Conservation (phyloP, 2,888 invertebrate genomes). For the Pemphredon lugubris region DNA sequence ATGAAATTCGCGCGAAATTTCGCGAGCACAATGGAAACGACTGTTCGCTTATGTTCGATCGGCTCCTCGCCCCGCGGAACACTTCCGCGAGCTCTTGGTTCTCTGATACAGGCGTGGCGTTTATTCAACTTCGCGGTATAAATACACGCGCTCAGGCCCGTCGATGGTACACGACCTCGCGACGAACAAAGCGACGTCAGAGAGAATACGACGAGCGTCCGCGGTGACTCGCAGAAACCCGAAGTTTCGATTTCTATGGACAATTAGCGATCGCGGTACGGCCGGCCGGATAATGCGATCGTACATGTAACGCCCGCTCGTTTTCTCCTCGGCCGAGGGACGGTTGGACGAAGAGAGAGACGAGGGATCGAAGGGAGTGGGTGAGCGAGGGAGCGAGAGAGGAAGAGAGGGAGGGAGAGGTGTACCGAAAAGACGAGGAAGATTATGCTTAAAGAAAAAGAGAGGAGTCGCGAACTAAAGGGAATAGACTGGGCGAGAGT, state of each 20-base stretch:
- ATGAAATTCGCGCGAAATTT: background rate
- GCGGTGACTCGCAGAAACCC: slow-evolving; percentile 27
- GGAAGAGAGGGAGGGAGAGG: background rate
- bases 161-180: background rate
- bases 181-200: slow-evolving; percentile 18
- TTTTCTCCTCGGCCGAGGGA: slow-evolving; percentile 30
- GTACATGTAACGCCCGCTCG: slow-evolving; percentile 37
- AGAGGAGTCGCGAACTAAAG: background rate
- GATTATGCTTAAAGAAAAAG: too few species aligned
- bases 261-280: slow-evolving; percentile 54
- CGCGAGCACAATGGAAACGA: too few species aligned
- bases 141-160: background rate
- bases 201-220: slow-evolving; percentile 5
- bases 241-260: slow-evolving; percentile 62
- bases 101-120: background rate
- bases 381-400: background rate
- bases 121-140: slow-evolving; percentile 1
- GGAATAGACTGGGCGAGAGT: slow-evolving; percentile 24
- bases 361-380: background rate
- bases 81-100: background rate
- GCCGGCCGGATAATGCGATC: slow-evolving; percentile 37
- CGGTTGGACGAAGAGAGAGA: background rate
- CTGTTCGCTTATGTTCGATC: too few species aligned
- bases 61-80: too few species aligned
- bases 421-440: background rate